phyloP scores from a whole-genome alignment of 2,797 vertebrate species.

The Percopsis omiscomaycus region DNA sequence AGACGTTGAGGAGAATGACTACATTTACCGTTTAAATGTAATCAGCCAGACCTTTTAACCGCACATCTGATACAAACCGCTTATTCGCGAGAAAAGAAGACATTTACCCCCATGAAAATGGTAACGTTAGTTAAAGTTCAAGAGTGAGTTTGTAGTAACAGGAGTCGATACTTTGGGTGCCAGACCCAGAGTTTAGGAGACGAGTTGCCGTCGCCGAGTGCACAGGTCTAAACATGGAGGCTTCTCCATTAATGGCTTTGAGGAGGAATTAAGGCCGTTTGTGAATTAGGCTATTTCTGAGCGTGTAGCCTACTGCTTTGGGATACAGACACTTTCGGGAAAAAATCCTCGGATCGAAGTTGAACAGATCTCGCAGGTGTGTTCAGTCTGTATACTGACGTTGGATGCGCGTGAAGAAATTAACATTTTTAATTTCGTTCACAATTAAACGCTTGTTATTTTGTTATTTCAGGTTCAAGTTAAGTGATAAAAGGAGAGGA shows the following conservation, averaged over 20 bases:
- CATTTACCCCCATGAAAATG: neutral
- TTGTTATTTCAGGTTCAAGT: neutral
- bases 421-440: no score
- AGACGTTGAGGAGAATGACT: neutral
- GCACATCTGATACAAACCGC: no score
- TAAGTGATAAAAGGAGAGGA: neutral
- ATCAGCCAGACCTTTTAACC: no score
- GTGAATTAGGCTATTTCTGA: conserved; percentile 29
- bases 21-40: neutral
- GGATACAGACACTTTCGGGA: neutral
- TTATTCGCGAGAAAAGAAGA: conserved; percentile 1
- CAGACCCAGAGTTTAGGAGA: conserved; percentile 34
- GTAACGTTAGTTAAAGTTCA: conserved; percentile 30
- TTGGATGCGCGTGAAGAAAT: no score
- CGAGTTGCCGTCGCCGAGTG: conserved; percentile 5
- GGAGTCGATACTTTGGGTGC: conserved; percentile 11
- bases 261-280: conserved; percentile 65
- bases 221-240: conserved; percentile 71
- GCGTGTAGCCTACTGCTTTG: neutral
- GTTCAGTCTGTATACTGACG: no score
- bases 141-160: conserved; percentile 13
- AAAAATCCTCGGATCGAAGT: neutral
- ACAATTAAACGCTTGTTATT: no score
- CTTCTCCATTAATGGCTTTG: conserved; percentile 50
- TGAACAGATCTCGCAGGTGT: neutral